Evolutionary conservation across 1,140 invertebrate genomes (phyloP).

Genomic region (Sinella curviseta): DNA sequence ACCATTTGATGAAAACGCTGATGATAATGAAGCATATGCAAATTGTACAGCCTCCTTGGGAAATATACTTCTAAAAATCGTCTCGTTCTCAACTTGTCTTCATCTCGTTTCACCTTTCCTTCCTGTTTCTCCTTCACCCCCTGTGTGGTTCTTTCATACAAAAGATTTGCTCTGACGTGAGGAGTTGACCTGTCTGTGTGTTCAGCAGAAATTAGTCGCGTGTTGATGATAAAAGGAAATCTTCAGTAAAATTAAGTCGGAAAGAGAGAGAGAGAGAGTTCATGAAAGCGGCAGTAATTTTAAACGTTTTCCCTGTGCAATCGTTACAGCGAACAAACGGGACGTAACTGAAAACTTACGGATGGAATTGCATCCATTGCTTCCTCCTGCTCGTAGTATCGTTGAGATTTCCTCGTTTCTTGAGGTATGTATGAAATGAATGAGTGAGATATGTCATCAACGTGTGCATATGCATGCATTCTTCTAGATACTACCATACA

Average conservation of each 20-base stretch:
- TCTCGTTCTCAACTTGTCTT: background rate
- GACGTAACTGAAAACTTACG: background rate
- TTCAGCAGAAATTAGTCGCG: no score
- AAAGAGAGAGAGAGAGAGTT: no score
- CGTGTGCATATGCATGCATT: background rate
- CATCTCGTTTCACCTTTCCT: background rate
- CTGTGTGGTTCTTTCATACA: no score
- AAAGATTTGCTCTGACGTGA: no score
- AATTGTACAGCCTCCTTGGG: slow-evolving; percentile 12
- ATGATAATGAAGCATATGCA: slow-evolving; percentile 7
- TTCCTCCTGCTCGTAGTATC: no score
- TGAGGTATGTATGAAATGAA: no score
- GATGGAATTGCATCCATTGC: background rate
- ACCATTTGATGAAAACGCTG: background rate
- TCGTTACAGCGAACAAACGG: background rate
- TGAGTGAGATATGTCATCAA: background rate
- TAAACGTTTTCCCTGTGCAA: background rate
- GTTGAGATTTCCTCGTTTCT: background rate
- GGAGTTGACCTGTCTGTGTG: no score
- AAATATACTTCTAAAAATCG: background rate
- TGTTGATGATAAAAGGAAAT: no score
- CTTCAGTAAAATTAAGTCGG: no score
- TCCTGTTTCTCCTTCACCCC: no score
- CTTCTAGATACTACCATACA: no score
- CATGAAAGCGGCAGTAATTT: background rate